Percentiles rank a stretch among this genome's conserved stretches.
These are phyloP conservation scores for Falcaria lacertinaria DNA, from an alignment of 2,888 invertebrate genomes.

Conservation along the genomic window DNA sequence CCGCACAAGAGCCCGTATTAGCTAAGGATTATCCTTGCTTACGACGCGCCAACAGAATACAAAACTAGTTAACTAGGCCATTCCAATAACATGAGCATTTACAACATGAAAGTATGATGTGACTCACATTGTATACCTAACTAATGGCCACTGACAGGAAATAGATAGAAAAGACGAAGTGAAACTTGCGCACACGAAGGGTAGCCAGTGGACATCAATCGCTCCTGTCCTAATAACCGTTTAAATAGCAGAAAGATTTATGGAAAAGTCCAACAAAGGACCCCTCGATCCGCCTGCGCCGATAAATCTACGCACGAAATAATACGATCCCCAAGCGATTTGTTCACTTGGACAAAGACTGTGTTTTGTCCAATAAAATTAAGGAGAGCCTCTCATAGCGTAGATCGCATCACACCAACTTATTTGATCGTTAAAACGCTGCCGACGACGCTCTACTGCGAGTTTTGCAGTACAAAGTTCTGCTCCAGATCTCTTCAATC, in stretches of 20 bases:
- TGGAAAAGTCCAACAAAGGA: conserved; percentile 72
- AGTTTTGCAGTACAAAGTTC: not conserved
- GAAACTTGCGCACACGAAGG: conserved; percentile 28
- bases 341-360: conserved; percentile 67
- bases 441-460: conserved; percentile 2
- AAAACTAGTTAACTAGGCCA: not conserved
- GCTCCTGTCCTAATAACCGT: conserved; percentile 71
- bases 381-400: conserved; percentile 35
- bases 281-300: conserved; percentile 60
- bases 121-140: not conserved
- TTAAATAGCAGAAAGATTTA: conserved; percentile 74
- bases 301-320: conserved; percentile 75
- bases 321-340: conserved; percentile 71
- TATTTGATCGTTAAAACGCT: conserved; percentile 23
- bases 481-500: not conserved
- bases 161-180: not conserved
- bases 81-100: not conserved
- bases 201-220: conserved; percentile 60
- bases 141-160: not conserved
- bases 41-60: conserved; percentile 3
- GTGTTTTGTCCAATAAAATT: conserved; percentile 68
- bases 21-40: conserved; percentile 16
- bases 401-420: conserved; percentile 23
- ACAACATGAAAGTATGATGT: not conserved
- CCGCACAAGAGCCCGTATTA: conserved; percentile 17